Conservation (phyloP, 2,888 invertebrate species). For the Caenorhabditis panamensis region DNA sequence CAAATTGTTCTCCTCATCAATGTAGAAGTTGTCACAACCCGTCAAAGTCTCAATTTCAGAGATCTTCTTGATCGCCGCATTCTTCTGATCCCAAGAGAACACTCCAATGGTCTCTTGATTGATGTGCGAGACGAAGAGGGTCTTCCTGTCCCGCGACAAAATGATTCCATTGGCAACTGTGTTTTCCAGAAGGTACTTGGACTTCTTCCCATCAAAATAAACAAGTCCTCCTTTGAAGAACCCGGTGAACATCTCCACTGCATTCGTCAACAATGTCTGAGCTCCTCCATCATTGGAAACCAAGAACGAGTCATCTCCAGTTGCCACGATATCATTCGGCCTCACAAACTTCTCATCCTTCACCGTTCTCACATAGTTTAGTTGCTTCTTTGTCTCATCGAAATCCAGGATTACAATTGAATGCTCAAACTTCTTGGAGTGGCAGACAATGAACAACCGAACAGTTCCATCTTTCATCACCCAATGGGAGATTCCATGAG, state of each 20-base stretch:
- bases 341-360: slow-evolving; percentile 63
- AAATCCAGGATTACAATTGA: slow-evolving; percentile 67
- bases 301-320: slow-evolving; percentile 66
- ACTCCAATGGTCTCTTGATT: slow-evolving; percentile 61
- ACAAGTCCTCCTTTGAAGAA: slow-evolving; percentile 62
- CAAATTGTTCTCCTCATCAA: slow-evolving; percentile 54
- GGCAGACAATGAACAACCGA: slow-evolving; percentile 65
- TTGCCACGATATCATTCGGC: slow-evolving; percentile 69
- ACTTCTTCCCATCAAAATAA: slow-evolving; percentile 67
- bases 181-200: slow-evolving; percentile 50
- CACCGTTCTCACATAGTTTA: slow-evolving; percentile 64
- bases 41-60: slow-evolving; percentile 52
- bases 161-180: slow-evolving; percentile 67
- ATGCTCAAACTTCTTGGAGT: slow-evolving; percentile 61
- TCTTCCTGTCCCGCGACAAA: slow-evolving; percentile 59
- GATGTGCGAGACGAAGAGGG: slow-evolving; percentile 66
- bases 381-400: slow-evolving; percentile 40
- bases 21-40: slow-evolving; percentile 65
- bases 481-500: slow-evolving; percentile 70
- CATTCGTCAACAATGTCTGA: slow-evolving; percentile 56
- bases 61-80: slow-evolving; percentile 22
- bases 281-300: slow-evolving; percentile 70
- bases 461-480: slow-evolving; percentile 56
- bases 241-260: slow-evolving; percentile 60
- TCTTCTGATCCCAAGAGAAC: slow-evolving; percentile 52